A percentile compares a stretch with the other conserved stretches of the same genome.
These are phyloP conservation scores for Macquaria ambigua DNA, from an alignment of 2,113 vertebrate genomes.

Conservation along the genomic window DNA sequence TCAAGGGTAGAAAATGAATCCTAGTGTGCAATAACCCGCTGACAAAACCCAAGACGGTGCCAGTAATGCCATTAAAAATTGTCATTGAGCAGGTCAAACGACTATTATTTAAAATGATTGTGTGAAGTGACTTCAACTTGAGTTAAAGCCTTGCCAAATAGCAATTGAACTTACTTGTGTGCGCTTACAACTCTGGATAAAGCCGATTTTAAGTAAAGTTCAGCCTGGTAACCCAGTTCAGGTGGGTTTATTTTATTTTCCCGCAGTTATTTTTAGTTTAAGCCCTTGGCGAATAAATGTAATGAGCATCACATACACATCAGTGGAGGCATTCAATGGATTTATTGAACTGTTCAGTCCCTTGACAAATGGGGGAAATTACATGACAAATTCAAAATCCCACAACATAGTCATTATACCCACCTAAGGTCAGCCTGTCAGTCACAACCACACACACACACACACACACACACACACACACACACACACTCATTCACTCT, in stretches of 20 bases:
- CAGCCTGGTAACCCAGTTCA: neutral
- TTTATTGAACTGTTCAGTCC: slow-evolving; percentile 85
- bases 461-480: neutral
- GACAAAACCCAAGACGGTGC: slow-evolving; percentile 14
- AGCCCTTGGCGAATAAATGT: neutral
- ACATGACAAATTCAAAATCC: slow-evolving; percentile 73
- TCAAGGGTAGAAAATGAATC: slow-evolving; percentile 1
- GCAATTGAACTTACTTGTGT: neutral
- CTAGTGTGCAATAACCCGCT: neutral
- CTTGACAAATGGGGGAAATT: slow-evolving; percentile 74
- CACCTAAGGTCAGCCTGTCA: slow-evolving; percentile 72
- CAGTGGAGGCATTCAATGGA: slow-evolving; percentile 68
- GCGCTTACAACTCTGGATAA: neutral
- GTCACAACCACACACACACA: neutral
- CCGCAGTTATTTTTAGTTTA: neutral
- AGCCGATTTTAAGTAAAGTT: neutral
- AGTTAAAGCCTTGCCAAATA: neutral
- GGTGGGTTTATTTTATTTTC: neutral
- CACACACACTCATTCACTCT: neutral
- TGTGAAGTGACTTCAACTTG: neutral
- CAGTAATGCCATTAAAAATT: slow-evolving; percentile 37
- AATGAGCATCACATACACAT: slow-evolving; percentile 8
- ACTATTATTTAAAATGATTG: neutral
- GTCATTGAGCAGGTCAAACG: slow-evolving; percentile 5
- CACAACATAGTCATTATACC: slow-evolving; percentile 70